phyloP scores from a whole-genome alignment of 2,113 vertebrate genomes.

The Malurus elegans region DNA sequence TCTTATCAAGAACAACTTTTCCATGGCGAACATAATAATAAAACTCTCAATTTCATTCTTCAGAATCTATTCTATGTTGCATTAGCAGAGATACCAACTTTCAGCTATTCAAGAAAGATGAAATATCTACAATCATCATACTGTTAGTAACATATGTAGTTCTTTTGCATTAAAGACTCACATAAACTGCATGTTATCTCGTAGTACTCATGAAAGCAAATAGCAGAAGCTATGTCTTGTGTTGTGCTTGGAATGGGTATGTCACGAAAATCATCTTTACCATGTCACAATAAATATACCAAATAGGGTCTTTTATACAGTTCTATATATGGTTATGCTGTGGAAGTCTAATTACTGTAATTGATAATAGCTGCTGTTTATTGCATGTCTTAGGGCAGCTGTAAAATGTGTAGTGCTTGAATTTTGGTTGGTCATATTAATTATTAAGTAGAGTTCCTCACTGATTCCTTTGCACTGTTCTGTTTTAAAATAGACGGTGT shows the following conservation, averaged over 20 bases:
- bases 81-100: background rate
- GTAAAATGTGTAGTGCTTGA: background rate
- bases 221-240: background rate
- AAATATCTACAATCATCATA: background rate
- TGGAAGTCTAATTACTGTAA: background rate
- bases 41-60: background rate
- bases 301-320: background rate
- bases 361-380: background rate
- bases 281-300: background rate
- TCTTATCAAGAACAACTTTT: background rate
- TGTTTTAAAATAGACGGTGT: conserved; percentile 14
- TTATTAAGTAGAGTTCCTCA: background rate
- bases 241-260: background rate
- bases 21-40: background rate
- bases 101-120: background rate
- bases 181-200: background rate
- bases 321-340: background rate
- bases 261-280: background rate
- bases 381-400: background rate
- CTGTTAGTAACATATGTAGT: background rate
- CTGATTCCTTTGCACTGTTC: background rate
- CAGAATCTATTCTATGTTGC: background rate
- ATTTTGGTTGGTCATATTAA: background rate
- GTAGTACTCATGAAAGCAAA: background rate
- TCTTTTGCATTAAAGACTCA: background rate